Evolutionary conservation across 2,113 vertebrate genomes (phyloP), one percentile per base, ranked within the genome.

Genomic region (Raphicerus campestris): DNA sequence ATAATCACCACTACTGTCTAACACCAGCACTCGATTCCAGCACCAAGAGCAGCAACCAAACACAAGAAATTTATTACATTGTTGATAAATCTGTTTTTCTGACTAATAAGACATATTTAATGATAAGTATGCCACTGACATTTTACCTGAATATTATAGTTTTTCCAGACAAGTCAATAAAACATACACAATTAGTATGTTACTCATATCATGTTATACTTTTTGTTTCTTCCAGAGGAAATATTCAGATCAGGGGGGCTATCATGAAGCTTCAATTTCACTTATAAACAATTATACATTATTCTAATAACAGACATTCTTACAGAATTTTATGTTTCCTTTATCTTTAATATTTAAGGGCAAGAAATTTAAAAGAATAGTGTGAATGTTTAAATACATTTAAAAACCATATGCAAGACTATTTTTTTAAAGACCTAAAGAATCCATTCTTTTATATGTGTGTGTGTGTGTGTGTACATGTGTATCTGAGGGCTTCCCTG

Each of bases 391-490:
- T 63, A 94, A 73, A 85, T 84, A 77, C 66, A 77, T 78, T 84
- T 86, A 47, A 85, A 73, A 92, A 90, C 45, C 39, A 85, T 19
- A 45, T 39, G 30, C 2, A 35, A 92, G 49, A n/a, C 10, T 85
- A 81, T 89, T 84, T 84, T 95, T 89, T 39, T 45, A 96, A 91
- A 45, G 30, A 56, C 10, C 17, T n/a, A 45, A 80, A 70, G 32
- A 87, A 60, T 47, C 39, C 89, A 42, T 17, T 66, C 42, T 83
- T 75, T 87, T 26, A 75, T 66, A n/a, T 55, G 5, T 55, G 20
- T 47, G 51, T 14, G n/a, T 14, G n/a, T 42, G 39, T 19, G n/a
- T 7, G 55, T 49, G 39, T 45, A 14, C 15, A 45, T 47, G 7
- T 73, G 15, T 35, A 39, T 80, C 66, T 70, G 66, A 70, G 35